Evolutionary conservation across 2,888 invertebrate species (phyloP), one percentile per base, ranked within the genome.

Genomic region (Dicranocentrus wangi): DNA sequence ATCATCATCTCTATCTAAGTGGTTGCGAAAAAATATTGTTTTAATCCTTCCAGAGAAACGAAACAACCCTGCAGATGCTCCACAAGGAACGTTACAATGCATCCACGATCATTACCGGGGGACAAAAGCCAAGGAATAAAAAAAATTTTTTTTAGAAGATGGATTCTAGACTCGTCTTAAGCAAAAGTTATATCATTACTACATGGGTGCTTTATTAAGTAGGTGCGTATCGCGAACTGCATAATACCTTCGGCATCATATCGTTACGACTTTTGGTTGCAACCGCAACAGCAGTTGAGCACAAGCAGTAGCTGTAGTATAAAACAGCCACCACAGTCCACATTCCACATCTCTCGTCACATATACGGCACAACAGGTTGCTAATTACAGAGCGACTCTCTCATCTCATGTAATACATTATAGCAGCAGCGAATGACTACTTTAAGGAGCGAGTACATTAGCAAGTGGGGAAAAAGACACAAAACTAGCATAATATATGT

Each of bases 361-460:
- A n/a, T n/a, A n/a, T n/a, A n/a, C n/a, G 10, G 19, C 27, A 72
- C 68, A 80, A 73, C 80, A 80, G 73, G 80, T 80, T 80, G 80
- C 51, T 73, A 73, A 80, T 69, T 73, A 42, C 60, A n/a, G 19
- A 23, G 55, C 23, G 55, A 25, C 25, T 25, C n/a, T n/a, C n/a
- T 19, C 19, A 51, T 32, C 51, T 51, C 19, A 32, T 39, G 28
- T 47, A 15, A 58, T 66, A 32, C 69, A 21, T 55, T 21, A 17
- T 51, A 17, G 2, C 51, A 3, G 7, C 51, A 8, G 51, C 5
- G 19, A 51, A 32, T 3, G 32, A 32, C 5, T 32, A 7, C 32
- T 7, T 32, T 32, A 7, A 32, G n/a, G n/a, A n/a, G n/a, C n/a
- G n/a, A n/a, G n/a, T n/a, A n/a, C n/a, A n/a, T n/a, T n/a, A n/a